Evolutionary conservation across 2,113 vertebrate genomes (phyloP), one percentile per base, ranked within the genome.

Genomic region (Pelodiscus sinensis): DNA sequence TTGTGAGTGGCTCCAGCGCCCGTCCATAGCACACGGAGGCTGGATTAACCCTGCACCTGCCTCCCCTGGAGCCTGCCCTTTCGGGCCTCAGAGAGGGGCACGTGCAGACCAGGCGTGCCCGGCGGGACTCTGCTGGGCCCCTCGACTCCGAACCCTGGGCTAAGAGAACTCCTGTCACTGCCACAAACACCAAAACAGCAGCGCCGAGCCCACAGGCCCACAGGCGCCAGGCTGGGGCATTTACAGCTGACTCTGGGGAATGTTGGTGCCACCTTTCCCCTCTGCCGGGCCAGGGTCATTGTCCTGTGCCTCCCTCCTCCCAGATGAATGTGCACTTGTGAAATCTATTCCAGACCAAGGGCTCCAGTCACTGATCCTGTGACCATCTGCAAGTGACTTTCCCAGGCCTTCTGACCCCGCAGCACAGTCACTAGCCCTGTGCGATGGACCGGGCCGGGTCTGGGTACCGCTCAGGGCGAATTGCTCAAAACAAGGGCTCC

Each of bases 31-130:
- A 38, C 95, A 92, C 85, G 58, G 92, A 93, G 94, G 14, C 82
- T 62, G 73, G 44, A 57, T 97, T 97, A 97, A 98, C 95, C 93
- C 96, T 92, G 95, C 81, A 85, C 35, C 94, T 91, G 65, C 97
- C 86, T 88, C 91, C 89, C 55, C 87, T 24, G 86, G 90, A 93
- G 94, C 94, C 38, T 44, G 21, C 95, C 93, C 93, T 90, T 88
- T 2, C 0, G 50, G 51, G 82, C 3, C 25, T 1, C 82, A 15
- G 3, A 83, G 78, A 4, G 50, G 11, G 60, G 22, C 29, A 24
- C 1, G 0, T 6, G 9, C 25, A 73, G 77, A 65, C 81, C 25
- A 35, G 10, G 8, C 1, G 65, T 9, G n/a, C 65, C 65, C 65
- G 35, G 38, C 35, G 12, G 71, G 52, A 18, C 44, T 11, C 2